phyloP scores from a whole-genome alignment of 2,113 vertebrate genomes.

The Myodes glareolus region DNA sequence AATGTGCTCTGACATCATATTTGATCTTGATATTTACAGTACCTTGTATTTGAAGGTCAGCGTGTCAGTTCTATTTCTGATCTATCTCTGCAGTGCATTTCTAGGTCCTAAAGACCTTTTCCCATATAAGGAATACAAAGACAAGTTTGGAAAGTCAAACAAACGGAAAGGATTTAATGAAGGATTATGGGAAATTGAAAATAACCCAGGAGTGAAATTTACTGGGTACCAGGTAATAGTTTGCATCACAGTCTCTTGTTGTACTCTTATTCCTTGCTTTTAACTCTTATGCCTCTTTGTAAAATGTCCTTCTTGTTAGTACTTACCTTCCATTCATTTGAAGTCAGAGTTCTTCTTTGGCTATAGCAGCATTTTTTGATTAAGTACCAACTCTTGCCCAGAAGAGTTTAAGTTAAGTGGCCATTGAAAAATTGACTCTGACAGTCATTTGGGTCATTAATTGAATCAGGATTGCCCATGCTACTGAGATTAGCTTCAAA shows the following conservation, averaged over 20 bases:
- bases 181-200: conserved; percentile 99
- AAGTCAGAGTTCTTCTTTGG: background rate
- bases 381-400: background rate
- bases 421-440: conserved; percentile 68
- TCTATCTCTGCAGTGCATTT: conserved; percentile 90
- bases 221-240: conserved; percentile 94
- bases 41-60: conserved; percentile 42
- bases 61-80: conserved; percentile 47
- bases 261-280: conserved; percentile 32
- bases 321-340: background rate
- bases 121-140: conserved; percentile 98
- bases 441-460: background rate
- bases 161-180: conserved; percentile 99
- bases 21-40: conserved; percentile 11
- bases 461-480: background rate
- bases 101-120: conserved; percentile 97
- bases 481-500: background rate
- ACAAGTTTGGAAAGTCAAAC: conserved; percentile 99
- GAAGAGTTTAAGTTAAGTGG: conserved; percentile 9
- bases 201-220: conserved; percentile 98
- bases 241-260: conserved; percentile 68
- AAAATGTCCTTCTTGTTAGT: background rate
- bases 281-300: conserved; percentile 1
- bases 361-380: background rate
- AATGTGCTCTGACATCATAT: background rate